Evolutionary conservation across 2,113 vertebrate species (phyloP).

Genomic region (Saguinus midas): DNA sequence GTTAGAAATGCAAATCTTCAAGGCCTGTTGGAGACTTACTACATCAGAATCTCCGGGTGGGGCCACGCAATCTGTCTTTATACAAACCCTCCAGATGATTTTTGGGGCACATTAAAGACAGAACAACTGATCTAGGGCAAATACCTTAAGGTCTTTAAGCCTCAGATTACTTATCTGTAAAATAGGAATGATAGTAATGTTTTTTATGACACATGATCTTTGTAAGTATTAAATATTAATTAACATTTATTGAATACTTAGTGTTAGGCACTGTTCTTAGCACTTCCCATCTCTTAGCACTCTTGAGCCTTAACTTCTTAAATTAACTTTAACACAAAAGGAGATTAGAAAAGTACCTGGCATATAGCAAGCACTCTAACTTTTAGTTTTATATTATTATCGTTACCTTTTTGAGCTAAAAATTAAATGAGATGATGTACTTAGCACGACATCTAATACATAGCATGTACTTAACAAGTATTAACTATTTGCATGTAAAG

Average conservation of each 20-base stretch:
- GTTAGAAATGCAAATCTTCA: background rate
- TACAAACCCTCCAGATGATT: background rate
- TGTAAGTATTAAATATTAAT: background rate
- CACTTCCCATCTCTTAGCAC: background rate
- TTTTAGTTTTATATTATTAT: background rate
- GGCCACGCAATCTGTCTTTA: background rate
- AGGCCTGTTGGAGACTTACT: background rate
- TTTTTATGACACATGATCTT: background rate
- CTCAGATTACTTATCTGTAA: background rate
- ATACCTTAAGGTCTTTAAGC: background rate
- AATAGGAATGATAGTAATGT: background rate
- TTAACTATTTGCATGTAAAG: constrained; percentile 6
- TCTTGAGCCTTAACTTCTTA: background rate
- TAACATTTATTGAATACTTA: background rate
- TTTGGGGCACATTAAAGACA: background rate
- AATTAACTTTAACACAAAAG: constrained; percentile 24
- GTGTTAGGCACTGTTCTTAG: background rate
- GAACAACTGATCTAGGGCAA: background rate
- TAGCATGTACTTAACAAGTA: background rate
- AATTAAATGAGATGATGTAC: constrained; percentile 27
- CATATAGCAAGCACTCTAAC: background rate
- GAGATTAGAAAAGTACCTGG: constrained; percentile 14
- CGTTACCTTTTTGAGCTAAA: constrained; percentile 3
- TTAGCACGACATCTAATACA: background rate
- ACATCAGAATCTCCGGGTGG: background rate